Base-by-base conservation (phyloP, 2,888 invertebrate species). In the Drosophila monieri region DNA sequence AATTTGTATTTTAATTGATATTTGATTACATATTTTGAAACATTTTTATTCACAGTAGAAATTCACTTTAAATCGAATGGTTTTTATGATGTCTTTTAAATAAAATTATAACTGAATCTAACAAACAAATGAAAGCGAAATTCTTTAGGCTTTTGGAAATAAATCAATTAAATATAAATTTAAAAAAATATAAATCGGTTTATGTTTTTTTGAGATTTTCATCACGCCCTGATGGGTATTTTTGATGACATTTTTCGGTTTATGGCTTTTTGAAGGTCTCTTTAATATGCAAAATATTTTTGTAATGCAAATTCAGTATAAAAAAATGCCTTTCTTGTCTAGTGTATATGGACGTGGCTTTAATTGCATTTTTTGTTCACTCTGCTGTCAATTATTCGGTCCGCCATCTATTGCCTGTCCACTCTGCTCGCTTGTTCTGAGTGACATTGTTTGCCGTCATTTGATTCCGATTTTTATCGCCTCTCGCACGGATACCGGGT, bases 401-500 rank as follows among this genome's bases (percentile, higher is more conserved):
- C 68, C 54, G 15, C 30, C 30, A 37, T 43, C 53, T 9, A 23
- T 39, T 49, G 35, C 18, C 46, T 30, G 15, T 37, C 46, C 56
- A 8, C 14, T 5, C 15, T 10, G 6, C 15, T 23, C 25, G 57
- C 56, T 64, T 57, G 48, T 51, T 73, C 56, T 76, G 72, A 60
- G 60, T 59, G 57, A 55, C 69, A 65, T 73, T 80, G 76, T 81
- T 78, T 74, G 70, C 66, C 65, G 67, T 62, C 73, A 60, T 78
- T 66, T 74, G 67, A 73, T 77, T 80, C 68, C 30, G 78, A 73
- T 84, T 80, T 74, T 66, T 77, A 80, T 77, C 73, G 72, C 41
- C 53, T 44, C 23, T 46, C 14, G 46, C 14, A 49, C 27, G 64
- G 44, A 49, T 39, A 48, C 53, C 12, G 27, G 44, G 57, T 15